Evolutionary conservation across 2,113 vertebrate genomes (phyloP), one percentile per base, ranked within the genome.

Genomic region (Xiphorhynchus elegans): DNA sequence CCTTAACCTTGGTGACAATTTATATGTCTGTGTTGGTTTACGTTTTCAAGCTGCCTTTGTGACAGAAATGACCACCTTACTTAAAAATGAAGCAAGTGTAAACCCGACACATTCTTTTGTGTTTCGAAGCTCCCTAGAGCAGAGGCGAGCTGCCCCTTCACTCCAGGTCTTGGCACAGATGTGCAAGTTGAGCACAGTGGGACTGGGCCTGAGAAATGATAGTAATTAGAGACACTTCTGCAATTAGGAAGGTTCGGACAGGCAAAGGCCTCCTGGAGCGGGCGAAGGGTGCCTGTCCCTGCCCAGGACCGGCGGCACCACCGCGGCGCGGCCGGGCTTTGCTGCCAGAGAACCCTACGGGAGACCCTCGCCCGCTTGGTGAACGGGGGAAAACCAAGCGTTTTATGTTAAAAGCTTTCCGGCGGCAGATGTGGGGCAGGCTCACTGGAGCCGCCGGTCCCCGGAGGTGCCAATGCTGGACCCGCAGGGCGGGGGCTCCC

Each of bases 211-310:
- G 13, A 13, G 40, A 42, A 42, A 13, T 14, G 40, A 42, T 42
- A 13, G 13, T 15, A 42, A 42, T 42, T 42, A 42, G 40, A 42
- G 40, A 42, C 13, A 42, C 40, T 42, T 42, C 40, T 42, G 40
- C 40, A 42, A 42, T 42, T 19, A 13, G 53, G 13, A 24, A 35
- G 29, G 42, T 35, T 56, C 50, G 24, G 18, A 11, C 28, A 19
- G 2, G 11, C 20, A 2, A 63, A 63, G 63, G 6, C 20, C 72
- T 60, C 29, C 21, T 0, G 19, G 20, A 59, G 16, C 3, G 0
- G 21, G 17, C 40, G 11, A 47, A 35, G 10, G 7, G 26, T 0
- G 6, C 33, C 28, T 17, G 58, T n/a, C 26, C 25, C 5, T 7
- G 68, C 72, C 64, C n/a, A 40, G 13, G 26, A 8, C 76, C 15